Evolutionary conservation across 2,113 vertebrate genomes (phyloP), one percentile per base, ranked within the genome.

Genomic region (Seriola rivoliana): DNA sequence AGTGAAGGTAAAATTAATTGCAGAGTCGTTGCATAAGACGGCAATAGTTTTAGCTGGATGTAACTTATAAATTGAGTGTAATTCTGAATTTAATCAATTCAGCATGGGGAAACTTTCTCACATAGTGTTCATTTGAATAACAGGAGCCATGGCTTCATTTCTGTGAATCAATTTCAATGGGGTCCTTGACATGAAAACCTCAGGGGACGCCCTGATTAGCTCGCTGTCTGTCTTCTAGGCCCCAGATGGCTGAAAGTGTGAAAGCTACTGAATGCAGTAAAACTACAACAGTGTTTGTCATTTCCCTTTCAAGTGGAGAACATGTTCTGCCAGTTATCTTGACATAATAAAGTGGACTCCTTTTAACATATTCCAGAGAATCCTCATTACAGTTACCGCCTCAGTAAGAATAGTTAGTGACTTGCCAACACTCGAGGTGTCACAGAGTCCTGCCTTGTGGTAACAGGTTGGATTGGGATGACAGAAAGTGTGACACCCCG

Each of bases 181-280:
- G 21, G 21, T 40, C 52, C 32, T 60, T 81, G 69, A 78, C 52
- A 74, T 66, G 64, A 73, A 80, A 84, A 46, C 73, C 63, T 64
- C 17, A 29, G 72, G 48, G 52, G 50, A 58, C 10, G 36, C 3
- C 8, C 9, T 42, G 12, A 81, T 80, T 50, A 68, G 32, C 25
- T 2, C 42, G 12, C 63, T 36, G 38, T 71, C 14, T 36, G 40
- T 63, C 55, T 46, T 36, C 11, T 34, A 29, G 7, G 38, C 64
- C 50, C 48, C 55, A 68, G 52, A 58, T 0, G 16, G 25, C 57
- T 48, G 8, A 70, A 10, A 34, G 46, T 38, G 71, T 62, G 62
- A 69, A 76, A 58, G 50, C 55, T 46, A 10, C 9, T 40, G 32
- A 81, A 17, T 8, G 14, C 13, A 57, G 44, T 4, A 10, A n/a